These are phyloP conservation scores for Lanius collurio DNA, from an alignment of 2,113 vertebrate genomes.

Conservation along the genomic window DNA sequence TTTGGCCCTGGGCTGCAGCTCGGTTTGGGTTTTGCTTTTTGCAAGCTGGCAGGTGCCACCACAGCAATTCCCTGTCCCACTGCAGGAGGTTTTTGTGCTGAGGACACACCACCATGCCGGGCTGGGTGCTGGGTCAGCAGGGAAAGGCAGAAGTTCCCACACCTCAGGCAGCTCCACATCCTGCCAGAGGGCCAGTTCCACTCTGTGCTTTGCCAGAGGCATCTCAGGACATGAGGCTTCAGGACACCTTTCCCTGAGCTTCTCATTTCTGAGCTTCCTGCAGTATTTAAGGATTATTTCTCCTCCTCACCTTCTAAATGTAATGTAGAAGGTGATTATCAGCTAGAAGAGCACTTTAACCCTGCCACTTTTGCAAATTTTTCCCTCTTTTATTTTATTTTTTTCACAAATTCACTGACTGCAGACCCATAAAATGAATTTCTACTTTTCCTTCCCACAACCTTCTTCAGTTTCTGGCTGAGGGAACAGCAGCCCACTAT, in stretches of 20 bases:
- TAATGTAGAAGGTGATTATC: not conserved
- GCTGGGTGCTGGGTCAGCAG: not conserved
- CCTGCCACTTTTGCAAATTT: not conserved
- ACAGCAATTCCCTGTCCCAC: not conserved
- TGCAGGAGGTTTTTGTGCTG: not conserved
- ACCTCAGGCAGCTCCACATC: not conserved
- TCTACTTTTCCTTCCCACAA: not conserved
- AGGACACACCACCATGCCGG: accelerated
- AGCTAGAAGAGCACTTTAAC: not conserved
- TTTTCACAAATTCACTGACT: not conserved
- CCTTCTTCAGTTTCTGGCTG: not conserved
- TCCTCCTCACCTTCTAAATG: not conserved
- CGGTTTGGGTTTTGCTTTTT: not conserved
- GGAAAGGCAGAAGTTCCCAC: not conserved
- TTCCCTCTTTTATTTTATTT: not conserved
- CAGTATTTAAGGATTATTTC: not conserved
- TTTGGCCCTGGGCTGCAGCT: not conserved
- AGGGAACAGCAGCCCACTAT: accelerated
- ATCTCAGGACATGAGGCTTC: accelerated
- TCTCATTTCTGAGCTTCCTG: not conserved
- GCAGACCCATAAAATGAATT: not conserved
- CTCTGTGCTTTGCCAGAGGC: accelerated
- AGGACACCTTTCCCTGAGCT: not conserved
- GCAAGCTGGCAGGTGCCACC: slow-evolving; percentile 22
- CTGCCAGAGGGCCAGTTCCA: not conserved